phyloP scores from a whole-genome alignment of 2,797 vertebrate species.

The Leptoclinus maculatus region DNA sequence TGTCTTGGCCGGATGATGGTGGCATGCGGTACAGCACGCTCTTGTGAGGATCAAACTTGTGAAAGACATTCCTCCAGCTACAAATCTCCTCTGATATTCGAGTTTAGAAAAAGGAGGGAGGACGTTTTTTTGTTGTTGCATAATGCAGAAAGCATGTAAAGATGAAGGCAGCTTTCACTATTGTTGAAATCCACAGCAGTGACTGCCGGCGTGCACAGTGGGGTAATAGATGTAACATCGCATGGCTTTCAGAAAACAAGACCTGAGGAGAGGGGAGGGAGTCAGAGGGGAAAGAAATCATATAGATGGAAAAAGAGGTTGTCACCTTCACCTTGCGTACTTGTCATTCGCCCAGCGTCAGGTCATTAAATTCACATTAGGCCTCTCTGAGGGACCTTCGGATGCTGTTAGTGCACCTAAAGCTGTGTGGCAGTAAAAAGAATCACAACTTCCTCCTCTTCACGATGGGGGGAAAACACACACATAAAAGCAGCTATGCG shows the following conservation, averaged over 20 bases:
- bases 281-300: conserved; percentile 79
- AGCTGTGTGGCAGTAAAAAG: conserved; percentile 88
- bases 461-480: conserved; percentile 68
- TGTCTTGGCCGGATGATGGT: conserved; percentile 35
- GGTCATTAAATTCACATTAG: conserved; percentile 99
- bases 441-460: conserved; percentile 69
- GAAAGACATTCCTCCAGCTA: conserved; percentile 23
- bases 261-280: conserved; percentile 36
- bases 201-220: conserved; percentile 27
- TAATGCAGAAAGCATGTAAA: conserved; percentile 52
- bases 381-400: conserved; percentile 91
- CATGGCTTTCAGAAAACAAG: conserved; percentile 60
- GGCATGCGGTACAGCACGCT: conserved; percentile 28
- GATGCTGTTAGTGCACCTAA: conserved; percentile 95
- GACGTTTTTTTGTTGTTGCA: conserved; percentile 19
- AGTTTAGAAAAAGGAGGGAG: conserved; percentile 24
- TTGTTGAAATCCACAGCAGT: conserved; percentile 41
- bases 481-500: conserved; percentile 87
- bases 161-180: conserved; percentile 42
- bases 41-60: conserved; percentile 21
- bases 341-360: conserved; percentile 95
- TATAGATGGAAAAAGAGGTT: conserved; percentile 87
- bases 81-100: not conserved
- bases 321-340: conserved; percentile 95
- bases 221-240: conserved; percentile 63